Base-by-base conservation (phyloP, 2,888 invertebrate genomes). In the Didymodactylos carnosus region DNA sequence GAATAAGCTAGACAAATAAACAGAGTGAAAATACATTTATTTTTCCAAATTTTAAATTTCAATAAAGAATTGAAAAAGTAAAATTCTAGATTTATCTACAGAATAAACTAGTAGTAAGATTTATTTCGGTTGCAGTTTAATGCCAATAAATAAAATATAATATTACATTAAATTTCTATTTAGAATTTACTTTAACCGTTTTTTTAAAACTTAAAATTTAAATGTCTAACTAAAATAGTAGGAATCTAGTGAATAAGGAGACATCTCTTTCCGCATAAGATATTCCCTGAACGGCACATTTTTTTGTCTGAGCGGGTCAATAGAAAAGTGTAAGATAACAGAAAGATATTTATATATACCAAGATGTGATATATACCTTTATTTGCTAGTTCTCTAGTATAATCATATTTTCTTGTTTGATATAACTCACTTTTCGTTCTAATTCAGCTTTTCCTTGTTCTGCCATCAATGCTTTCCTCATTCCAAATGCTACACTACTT, bases 401-500 rank as follows among this genome's bases (percentile, higher is more conserved):
- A 46, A 71, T 25, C 19, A 27, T 19, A 46, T n/a, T 19, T 46
- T n/a, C n/a, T n/a, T 19, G n/a, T n/a, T n/a, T n/a, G n/a, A n/a
- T n/a, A 70, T 62, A 19, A 62, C 62, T 23, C 76, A 82, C 82
- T 80, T 79, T 80, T 77, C 80, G 81, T 75, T 83, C 82, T 81
- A 81, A 83, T 70, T 83, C 82, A 35, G 81, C 79, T 77, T 92
- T 92, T 25, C 91, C 90, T 86, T 91, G 90, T 81, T 92, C 92
- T 0, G 91, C 89, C 85, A 92, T 91, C 75, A 97, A 85, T n/a
- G 95, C 93, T 86, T 98, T 97, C 76, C 95, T 88, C 89, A 97
- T 92, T 39, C 94, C 95, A 82, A 94, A 98, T 0, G 95, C 94
- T 72, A 95, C 91, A 73, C 94, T 93, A 83, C 94, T 94, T 83